These are phyloP conservation scores for Oreochromis spilurus DNA, from an alignment of 2,113 vertebrate genomes.

Conservation along the genomic window DNA sequence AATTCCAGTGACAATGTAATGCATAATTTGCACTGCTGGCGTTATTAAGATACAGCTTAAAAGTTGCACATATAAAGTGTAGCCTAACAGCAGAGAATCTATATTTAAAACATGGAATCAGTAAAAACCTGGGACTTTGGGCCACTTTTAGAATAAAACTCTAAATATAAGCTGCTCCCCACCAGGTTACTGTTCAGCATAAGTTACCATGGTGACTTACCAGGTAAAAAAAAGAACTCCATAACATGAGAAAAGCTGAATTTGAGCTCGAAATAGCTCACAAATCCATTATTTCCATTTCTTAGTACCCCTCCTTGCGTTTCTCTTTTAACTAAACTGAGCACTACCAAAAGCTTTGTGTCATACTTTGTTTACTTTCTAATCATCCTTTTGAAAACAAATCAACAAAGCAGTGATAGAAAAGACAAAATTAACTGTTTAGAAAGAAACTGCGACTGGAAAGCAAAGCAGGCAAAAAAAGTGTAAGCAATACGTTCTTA, in stretches of 20 bases:
- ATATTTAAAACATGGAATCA: not conserved
- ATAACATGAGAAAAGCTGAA: not conserved
- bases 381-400: not conserved
- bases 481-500: not conserved
- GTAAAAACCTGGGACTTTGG: accelerated
- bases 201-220: not conserved
- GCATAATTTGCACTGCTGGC: not conserved
- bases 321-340: not conserved
- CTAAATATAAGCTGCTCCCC: not conserved
- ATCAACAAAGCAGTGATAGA: not conserved
- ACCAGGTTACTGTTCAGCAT: not conserved
- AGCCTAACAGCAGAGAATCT: not conserved
- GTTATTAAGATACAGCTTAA: not conserved
- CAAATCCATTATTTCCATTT: not conserved
- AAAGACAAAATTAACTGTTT: not conserved
- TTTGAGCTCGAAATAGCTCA: not conserved
- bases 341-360: not conserved
- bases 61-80: not conserved
- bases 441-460: not conserved
- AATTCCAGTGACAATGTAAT: not conserved
- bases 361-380: not conserved
- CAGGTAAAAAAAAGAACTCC: not conserved
- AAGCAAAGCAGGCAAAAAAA: not conserved
- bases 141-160: not conserved
- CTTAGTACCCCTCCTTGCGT: not conserved